Evolutionary conservation across 2,797 vertebrate genomes (phyloP).

Genomic region (Harpagifer antarcticus): DNA sequence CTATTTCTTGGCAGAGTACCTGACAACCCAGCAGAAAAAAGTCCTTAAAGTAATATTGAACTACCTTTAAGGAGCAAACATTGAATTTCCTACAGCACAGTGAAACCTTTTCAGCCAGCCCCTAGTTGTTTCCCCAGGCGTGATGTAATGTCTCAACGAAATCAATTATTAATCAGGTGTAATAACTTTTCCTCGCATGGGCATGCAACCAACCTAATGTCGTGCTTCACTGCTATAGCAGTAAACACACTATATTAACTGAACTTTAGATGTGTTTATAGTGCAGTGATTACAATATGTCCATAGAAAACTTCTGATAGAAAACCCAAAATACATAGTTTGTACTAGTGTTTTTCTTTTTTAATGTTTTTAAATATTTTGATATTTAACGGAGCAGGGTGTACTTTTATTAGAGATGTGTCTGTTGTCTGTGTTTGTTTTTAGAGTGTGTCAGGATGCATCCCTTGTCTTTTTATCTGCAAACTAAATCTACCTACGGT

Average conservation of each 20-base stretch:
- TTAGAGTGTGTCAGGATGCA: no score
- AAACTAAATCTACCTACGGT: no score
- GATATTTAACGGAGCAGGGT: no score
- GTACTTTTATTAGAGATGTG: no score
- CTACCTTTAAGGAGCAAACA: neutral
- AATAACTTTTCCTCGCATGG: conserved; percentile 1
- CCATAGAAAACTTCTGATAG: neutral
- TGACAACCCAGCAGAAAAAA: neutral
- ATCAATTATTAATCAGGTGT: conserved; percentile 20
- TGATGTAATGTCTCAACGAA: conserved; percentile 12
- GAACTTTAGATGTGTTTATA: neutral
- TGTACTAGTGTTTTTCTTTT: no score
- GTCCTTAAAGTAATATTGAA: neutral
- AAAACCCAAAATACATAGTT: no score
- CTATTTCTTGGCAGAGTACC: neutral
- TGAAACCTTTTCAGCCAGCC: conserved; percentile 26
- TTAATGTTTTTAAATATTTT: no score
- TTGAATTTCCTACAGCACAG: neutral
- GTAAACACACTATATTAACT: neutral
- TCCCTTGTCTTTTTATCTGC: no score
- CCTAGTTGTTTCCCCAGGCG: neutral
- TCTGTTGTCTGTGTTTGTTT: no score
- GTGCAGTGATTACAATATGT: neutral
- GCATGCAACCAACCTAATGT: neutral
- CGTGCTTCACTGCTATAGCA: neutral